Base-by-base conservation (phyloP, 2,797 vertebrate species). In the Cryptoprocta ferox region DNA sequence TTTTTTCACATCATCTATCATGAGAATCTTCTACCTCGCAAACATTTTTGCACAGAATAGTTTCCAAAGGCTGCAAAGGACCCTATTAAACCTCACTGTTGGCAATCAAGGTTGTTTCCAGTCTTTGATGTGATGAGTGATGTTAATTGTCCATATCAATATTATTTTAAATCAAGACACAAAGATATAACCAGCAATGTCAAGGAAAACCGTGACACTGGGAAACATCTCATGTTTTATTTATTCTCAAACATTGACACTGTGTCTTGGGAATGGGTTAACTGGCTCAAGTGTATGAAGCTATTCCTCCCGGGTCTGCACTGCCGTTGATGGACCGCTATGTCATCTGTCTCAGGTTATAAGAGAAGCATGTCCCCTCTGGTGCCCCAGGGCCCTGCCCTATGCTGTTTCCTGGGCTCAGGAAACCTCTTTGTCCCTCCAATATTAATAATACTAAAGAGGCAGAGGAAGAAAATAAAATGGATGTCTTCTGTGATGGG, bases 391-490 rank as follows among this genome's bases (percentile, higher is more conserved):
- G 1, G 39, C 50, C 61, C 15, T 59, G 42, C 75, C 32, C 45
- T 50, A 24, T 5, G 16, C 45, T 37, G 12, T 15, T 37, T 66
- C 30, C n/a, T 0, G 1, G 39, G 37, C 21, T n/a, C 39, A 21
- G 39, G 42, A 95, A 97, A 42, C 16, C 35, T 65, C 92, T 94
- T 85, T 79, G 82, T 83, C 19, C 56, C 35, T 68, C 61, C 78
- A 89, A 83, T 61, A 94, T 80, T 39, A 80, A 61, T 16, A 42
- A 21, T 53, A 61, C 24, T 24, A 90, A 96, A 97, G 94, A 30
- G 26, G 87, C 10, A 10, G 61, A 81, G 96, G 82, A 61, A 73
- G 92, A 37, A n/a, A 37, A 18, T 39, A 93, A 83, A 63, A 73
- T 6, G 2, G 16, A 30, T 53, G 32, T 61, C 11, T 71, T 92